These are phyloP conservation scores for Amphibalanus amphitrite DNA, from an alignment of 1,140 invertebrate genomes.

Conservation along the genomic window DNA sequence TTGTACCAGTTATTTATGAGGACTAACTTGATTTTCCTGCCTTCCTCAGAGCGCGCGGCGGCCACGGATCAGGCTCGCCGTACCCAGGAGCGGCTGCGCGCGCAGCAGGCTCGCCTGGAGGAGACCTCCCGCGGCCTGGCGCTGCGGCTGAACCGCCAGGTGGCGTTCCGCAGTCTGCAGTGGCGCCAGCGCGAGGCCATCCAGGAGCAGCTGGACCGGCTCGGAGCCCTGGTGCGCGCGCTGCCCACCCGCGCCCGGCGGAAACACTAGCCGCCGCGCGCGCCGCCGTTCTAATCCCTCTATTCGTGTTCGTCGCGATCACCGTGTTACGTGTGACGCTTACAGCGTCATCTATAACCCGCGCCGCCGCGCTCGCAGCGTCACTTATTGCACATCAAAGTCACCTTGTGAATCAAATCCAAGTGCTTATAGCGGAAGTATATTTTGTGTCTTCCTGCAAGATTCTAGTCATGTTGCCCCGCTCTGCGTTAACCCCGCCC, in stretches of 20 bases:
- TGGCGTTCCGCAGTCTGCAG: neutral
- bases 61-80: neutral
- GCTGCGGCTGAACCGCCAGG: neutral
- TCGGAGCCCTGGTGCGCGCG: neutral
- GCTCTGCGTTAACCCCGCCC: neutral
- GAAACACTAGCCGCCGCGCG: neutral
- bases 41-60: neutral
- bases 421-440: neutral
- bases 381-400: neutral
- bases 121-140: neutral
- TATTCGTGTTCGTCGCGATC: neutral
- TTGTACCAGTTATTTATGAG: too few relatives aligned
- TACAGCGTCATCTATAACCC: neutral
- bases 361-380: too few relatives aligned
- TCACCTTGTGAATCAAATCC: neutral
- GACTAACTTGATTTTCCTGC: too few relatives aligned
- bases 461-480: neutral
- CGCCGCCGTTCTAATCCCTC: neutral
- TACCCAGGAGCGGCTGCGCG: neutral
- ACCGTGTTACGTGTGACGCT: neutral
- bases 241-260: neutral
- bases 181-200: neutral
- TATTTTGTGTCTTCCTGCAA: constrained; percentile 1
- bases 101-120: neutral
- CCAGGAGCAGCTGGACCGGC: constrained; percentile 1